Evolutionary conservation across 2,797 vertebrate genomes (phyloP), one percentile per base, ranked within the genome.

Genomic region (Lepilemur septentrionalis): DNA sequence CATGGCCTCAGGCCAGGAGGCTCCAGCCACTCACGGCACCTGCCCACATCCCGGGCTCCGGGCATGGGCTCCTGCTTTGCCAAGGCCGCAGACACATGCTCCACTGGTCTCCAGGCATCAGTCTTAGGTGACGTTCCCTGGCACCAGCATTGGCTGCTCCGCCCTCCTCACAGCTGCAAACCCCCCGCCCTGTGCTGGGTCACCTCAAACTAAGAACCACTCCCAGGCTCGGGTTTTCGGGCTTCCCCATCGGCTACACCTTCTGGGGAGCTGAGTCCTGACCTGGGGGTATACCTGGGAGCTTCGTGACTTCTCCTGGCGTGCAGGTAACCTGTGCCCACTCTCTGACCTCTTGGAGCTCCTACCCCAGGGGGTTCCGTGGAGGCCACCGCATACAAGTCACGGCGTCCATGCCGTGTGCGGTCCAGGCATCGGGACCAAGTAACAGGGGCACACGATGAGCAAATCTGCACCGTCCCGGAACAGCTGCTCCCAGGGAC

Each of bases 221-320:
- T 15, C 32, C 38, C 25, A 50, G 75, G 43, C 30, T n/a, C 59
- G 4, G 11, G 52, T 8, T 17, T 35, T 69, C 2, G 2, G 38
- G 52, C 35, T 73, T 43, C 18, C 23, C 18, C 2, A 23, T 7
- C 1, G 3, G 23, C 5, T 11, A 48, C 7, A 8, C 15, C 38
- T n/a, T 48, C 2, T 7, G 3, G 1, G 5, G 32, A 2, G 5
- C 72, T 4, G 0, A 5, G 30, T 43, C 2, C 12, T 1, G n/a
- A 46, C 25, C 25, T 4, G 25, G 17, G 46, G 0, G 1, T 6
- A 17, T 38, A 30, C 15, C 46, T 41, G 46, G n/a, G 35, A 59
- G 46, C 25, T 22, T 22, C 0, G 11, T 7, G 14, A 32, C 30
- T 41, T 43, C 50, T 80, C 41, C 55, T 2, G 9, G 7, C 1